phyloP scores from a whole-genome alignment of 2,888 invertebrate species.

The Caenorhabditis imperialis region DNA sequence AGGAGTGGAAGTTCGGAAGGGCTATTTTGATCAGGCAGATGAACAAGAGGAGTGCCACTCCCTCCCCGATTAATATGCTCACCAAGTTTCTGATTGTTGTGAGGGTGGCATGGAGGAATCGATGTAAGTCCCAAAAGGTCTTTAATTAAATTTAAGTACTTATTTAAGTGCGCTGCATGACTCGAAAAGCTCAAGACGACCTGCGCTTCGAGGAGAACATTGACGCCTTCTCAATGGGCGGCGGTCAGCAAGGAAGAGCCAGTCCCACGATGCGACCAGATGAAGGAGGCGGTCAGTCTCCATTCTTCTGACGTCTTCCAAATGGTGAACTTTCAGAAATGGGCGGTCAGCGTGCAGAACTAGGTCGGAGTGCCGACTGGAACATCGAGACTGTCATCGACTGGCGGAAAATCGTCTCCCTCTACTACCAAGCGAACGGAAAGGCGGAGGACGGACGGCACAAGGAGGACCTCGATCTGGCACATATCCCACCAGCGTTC shows the following conservation, averaged over 20 bases:
- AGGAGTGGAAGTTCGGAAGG: constrained; percentile 99
- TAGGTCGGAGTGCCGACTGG: constrained; percentile 59
- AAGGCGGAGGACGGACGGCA: constrained; percentile 41
- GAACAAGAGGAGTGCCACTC: constrained; percentile 96
- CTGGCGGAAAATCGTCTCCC: constrained; percentile 76
- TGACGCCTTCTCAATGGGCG: constrained; percentile 78
- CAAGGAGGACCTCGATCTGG: constrained; percentile 15
- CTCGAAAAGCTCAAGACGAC: constrained; percentile 77
- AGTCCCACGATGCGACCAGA: constrained; percentile 66
- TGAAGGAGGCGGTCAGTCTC: constrained; percentile 42
- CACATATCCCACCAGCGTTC: constrained; percentile 13
- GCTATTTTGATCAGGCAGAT: constrained; percentile 98
- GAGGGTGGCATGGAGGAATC: constrained; percentile 77
- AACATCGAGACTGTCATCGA: constrained; percentile 72
- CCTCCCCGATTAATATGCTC: constrained; percentile 95
- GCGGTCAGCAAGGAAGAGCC: constrained; percentile 70
- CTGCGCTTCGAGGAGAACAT: constrained; percentile 78
- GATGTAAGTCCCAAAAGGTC: constrained; percentile 72
- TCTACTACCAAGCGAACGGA: constrained; percentile 72
- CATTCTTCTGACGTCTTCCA: not conserved
- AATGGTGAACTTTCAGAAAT: constrained; percentile 16
- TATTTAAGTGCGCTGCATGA: constrained; percentile 67
- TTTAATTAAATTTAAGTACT: not conserved
- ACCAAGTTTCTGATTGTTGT: constrained; percentile 82
- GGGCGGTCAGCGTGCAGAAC: constrained; percentile 53